A percentile compares a stretch with the other conserved stretches of the same genome.
These are phyloP conservation scores for Cybosia mesomella DNA, from an alignment of 2,888 invertebrate genomes.

Conservation along the genomic window DNA sequence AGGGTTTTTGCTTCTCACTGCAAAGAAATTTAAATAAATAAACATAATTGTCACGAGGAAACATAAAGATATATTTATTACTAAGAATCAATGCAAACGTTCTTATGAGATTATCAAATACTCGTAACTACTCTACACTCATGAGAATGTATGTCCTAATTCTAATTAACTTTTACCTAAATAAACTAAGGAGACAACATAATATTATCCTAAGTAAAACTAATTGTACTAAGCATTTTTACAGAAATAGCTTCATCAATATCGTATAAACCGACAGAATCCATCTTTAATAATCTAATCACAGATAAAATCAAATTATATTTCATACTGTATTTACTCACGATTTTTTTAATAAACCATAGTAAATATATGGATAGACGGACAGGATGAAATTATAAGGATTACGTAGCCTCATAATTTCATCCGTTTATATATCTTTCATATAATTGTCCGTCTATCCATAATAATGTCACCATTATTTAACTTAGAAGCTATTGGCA, in stretches of 20 bases:
- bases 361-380: no score
- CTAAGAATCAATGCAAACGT: background rate
- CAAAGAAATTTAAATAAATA: background rate
- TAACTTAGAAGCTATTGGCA: background rate
- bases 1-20: background rate
- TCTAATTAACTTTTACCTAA: background rate
- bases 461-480: background rate
- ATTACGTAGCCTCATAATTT: no score
- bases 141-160: background rate
- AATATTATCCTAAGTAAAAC: background rate
- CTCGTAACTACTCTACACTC: background rate
- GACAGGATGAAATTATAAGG: no score
- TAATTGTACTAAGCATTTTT: conserved; percentile 3
- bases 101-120: background rate
- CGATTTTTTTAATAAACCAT: no score
- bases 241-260: background rate
- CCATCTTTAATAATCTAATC: no score
- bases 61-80: background rate
- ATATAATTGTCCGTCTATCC: background rate
- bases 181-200: background rate
- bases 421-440: no score
- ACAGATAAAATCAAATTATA: no score
- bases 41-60: background rate
- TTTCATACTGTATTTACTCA: no score
- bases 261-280: background rate